Evolutionary conservation across 1,140 invertebrate species (phyloP).

Genomic region (Drosophila cardini): DNA sequence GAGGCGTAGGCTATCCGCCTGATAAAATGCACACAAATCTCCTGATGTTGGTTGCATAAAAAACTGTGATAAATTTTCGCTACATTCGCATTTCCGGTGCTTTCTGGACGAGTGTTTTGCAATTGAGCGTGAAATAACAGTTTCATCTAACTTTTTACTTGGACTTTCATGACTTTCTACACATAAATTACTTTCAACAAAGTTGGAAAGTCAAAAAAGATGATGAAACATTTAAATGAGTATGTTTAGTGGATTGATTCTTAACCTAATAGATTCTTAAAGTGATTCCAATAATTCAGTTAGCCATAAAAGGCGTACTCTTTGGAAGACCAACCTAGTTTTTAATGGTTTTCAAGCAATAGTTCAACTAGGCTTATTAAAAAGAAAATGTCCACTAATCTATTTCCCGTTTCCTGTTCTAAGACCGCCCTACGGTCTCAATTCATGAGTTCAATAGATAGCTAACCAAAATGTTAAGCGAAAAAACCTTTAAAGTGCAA

Average conservation of each 20-base stretch:
- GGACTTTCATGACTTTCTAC: slow-evolving; percentile 12
- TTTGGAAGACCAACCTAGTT: too few relatives aligned
- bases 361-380: too few relatives aligned
- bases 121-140: slow-evolving; percentile 42
- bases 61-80: slow-evolving; percentile 32
- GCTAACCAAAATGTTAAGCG: too few relatives aligned
- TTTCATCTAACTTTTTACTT: slow-evolving; percentile 21
- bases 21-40: slow-evolving; percentile 40
- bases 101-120: slow-evolving; percentile 22
- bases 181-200: background rate
- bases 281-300: too few relatives aligned
- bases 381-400: background rate
- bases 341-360: too few relatives aligned
- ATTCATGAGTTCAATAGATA: too few relatives aligned
- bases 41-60: slow-evolving; percentile 23
- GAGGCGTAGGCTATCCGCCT: slow-evolving; percentile 13
- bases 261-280: too few relatives aligned
- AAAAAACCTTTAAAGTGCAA: too few relatives aligned
- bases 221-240: too few relatives aligned
- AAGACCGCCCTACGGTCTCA: background rate
- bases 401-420: slow-evolving; percentile 6
- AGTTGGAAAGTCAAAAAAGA: too few relatives aligned
- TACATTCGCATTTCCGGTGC: background rate
- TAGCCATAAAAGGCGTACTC: too few relatives aligned
- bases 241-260: too few relatives aligned